Evolutionary conservation across 2,888 invertebrate genomes (phyloP).

Genomic region (Acanthoscelides obtectus): DNA sequence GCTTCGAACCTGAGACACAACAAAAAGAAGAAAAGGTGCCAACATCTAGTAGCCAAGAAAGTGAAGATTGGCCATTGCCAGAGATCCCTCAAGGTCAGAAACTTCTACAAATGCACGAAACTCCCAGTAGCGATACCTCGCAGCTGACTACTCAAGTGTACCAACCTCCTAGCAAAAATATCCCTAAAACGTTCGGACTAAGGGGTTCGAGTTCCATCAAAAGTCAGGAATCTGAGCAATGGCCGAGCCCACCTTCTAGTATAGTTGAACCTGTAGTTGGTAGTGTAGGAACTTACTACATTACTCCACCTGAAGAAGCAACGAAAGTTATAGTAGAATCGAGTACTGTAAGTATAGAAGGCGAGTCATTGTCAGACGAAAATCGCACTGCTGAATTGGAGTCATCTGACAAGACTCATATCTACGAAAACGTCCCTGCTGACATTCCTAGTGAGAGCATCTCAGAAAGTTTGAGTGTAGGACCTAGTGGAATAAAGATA

Average conservation of each 20-base stretch:
- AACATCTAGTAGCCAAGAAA: constrained; percentile 61
- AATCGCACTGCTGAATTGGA: constrained; percentile 61
- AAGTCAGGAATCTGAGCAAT: constrained; percentile 69
- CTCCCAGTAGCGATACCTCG: constrained; percentile 45
- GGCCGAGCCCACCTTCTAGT: constrained; percentile 76
- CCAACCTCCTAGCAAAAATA: constrained; percentile 40
- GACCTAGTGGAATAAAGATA: constrained; percentile 44
- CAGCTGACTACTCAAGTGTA: constrained; percentile 45
- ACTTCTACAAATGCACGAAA: constrained; percentile 44
- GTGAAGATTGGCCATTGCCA: constrained; percentile 72
- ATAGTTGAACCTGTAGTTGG: constrained; percentile 68
- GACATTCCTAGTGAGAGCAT: constrained; percentile 41
- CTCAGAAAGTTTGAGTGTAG: constrained; percentile 44
- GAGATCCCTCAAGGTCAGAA: constrained; percentile 55
- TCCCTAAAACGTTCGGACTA: constrained; percentile 45
- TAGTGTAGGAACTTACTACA: constrained; percentile 76
- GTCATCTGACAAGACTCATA: constrained; percentile 42
- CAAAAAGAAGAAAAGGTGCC: constrained; percentile 31
- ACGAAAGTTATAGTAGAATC: constrained; percentile 73
- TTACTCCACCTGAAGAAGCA: constrained; percentile 73
- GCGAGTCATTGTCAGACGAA: constrained; percentile 62
- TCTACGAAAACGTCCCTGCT: constrained; percentile 43
- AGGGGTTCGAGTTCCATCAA: constrained; percentile 38
- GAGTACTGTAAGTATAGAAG: constrained; percentile 57
- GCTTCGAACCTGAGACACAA: constrained; percentile 35